A percentile compares a stretch with the other conserved stretches of the same genome.
These are phyloP conservation scores for Apaloderma vittatum DNA, from an alignment of 2,113 vertebrate genomes.

Conservation along the genomic window DNA sequence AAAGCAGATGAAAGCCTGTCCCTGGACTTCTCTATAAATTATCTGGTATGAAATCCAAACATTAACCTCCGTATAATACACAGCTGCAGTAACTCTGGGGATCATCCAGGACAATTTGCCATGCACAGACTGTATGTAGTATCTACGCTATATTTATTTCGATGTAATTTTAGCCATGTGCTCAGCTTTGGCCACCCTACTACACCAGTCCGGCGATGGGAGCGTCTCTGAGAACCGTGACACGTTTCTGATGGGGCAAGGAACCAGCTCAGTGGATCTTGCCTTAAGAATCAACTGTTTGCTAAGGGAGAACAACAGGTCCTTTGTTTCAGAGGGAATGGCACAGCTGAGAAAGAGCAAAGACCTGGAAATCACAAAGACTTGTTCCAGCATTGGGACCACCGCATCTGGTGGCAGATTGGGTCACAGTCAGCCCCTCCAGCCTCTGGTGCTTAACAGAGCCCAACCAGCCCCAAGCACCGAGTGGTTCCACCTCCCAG, in stretches of 20 bases:
- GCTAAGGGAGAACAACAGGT: accelerated
- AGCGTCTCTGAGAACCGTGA: neutral
- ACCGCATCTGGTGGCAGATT: neutral
- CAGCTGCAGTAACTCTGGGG: neutral
- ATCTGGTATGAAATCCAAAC: neutral
- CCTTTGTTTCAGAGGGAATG: accelerated
- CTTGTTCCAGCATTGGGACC: neutral
- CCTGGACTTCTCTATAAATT: neutral
- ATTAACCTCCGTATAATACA: neutral
- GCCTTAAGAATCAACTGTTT: neutral
- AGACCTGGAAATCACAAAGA: neutral
- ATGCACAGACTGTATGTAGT: neutral
- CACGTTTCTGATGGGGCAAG: neutral
- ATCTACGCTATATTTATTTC: neutral
- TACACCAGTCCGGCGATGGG: accelerated
- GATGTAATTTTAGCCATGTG: neutral
- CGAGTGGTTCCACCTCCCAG: neutral
- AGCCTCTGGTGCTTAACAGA: accelerated
- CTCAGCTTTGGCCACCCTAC: neutral
- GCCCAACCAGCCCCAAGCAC: neutral
- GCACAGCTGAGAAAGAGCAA: neutral
- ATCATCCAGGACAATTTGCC: neutral
- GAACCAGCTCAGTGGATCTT: neutral
- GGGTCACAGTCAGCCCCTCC: accelerated
- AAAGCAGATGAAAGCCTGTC: neutral